A percentile compares a stretch with the other conserved stretches of the same genome.
These are phyloP conservation scores for Sylvia borin DNA, from an alignment of 2,797 vertebrate genomes.

Conservation along the genomic window DNA sequence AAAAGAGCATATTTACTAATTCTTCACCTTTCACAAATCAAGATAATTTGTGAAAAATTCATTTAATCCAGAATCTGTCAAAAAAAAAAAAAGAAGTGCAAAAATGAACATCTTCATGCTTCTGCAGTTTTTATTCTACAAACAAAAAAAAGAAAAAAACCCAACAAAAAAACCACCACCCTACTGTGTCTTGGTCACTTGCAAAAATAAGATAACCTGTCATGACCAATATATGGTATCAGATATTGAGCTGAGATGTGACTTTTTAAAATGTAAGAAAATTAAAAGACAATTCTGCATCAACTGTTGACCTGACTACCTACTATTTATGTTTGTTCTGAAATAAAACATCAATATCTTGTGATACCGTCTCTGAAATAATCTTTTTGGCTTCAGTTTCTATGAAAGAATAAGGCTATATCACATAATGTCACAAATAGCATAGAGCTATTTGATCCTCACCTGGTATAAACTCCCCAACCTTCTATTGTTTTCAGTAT, in stretches of 20 bases:
- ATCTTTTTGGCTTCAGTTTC: not conserved
- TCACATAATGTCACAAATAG: not conserved
- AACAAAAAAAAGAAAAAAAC: not conserved
- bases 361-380: not conserved
- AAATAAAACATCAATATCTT: not conserved
- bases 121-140: not conserved
- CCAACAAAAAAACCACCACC: not conserved
- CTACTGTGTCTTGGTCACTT: not conserved
- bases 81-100: not conserved
- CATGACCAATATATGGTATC: not conserved
- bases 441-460: not conserved
- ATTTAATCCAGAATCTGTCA: not conserved
- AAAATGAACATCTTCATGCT: not conserved
- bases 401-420: not conserved
- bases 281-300: not conserved
- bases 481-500: not conserved
- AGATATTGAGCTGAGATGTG: not conserved
- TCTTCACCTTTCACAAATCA: not conserved
- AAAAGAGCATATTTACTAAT: not conserved
- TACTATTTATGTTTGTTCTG: not conserved
- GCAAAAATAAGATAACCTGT: not conserved
- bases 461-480: not conserved
- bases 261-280: not conserved
- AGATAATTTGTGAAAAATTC: not conserved
- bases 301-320: not conserved